Evolutionary conservation across 2,888 invertebrate genomes (phyloP).

Genomic region (Caenorhabditis angaria): DNA sequence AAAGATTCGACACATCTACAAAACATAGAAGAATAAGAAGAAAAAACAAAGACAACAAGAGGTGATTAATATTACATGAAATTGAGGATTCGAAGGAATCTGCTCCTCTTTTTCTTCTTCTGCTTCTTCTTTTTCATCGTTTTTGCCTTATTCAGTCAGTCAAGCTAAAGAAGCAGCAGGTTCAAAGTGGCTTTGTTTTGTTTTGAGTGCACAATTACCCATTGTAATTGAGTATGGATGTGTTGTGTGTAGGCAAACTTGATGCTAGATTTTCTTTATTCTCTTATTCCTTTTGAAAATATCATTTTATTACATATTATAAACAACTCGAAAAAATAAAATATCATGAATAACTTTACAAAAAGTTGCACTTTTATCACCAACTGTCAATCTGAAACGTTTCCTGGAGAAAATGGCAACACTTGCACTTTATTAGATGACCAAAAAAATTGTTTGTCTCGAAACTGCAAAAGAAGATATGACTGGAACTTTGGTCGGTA

Average conservation of each 20-base stretch:
- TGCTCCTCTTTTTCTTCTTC: constrained; percentile 14
- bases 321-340: background rate
- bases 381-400: background rate
- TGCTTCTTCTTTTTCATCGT: background rate
- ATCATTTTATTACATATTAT: too few species aligned
- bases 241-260: constrained; percentile 30
- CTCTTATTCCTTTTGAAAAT: too few species aligned
- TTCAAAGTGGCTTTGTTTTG: constrained; percentile 61
- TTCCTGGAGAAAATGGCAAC: background rate
- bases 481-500: background rate
- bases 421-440: background rate
- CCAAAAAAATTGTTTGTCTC: background rate
- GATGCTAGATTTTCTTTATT: too few species aligned
- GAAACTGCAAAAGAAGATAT: background rate
- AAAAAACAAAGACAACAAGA: constrained; percentile 18
- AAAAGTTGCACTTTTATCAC: background rate
- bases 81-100: constrained; percentile 5
- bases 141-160: background rate
- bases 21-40: constrained; percentile 29
- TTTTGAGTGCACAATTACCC: constrained; percentile 61
- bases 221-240: constrained; percentile 60
- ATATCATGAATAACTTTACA: background rate
- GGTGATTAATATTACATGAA: constrained; percentile 12
- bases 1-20: constrained; percentile 29
- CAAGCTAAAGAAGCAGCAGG: constrained; percentile 13